These are phyloP conservation scores for Sinocyclocheilus anshuiensis DNA, from an alignment of 2,113 vertebrate genomes.

Conservation along the genomic window DNA sequence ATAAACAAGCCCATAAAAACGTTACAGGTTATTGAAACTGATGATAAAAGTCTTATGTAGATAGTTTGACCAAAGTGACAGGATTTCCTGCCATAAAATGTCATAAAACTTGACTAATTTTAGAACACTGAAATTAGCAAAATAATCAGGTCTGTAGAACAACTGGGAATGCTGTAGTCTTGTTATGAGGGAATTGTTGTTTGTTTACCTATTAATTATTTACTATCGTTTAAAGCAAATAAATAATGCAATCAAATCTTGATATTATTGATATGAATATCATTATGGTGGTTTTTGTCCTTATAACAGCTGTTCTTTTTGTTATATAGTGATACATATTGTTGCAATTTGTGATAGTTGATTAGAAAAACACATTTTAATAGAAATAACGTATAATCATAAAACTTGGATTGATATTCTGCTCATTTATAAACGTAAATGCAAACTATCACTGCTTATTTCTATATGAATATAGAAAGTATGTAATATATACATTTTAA, in stretches of 20 bases:
- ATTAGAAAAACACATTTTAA: not conserved
- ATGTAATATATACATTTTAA: not conserved
- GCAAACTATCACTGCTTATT: not conserved
- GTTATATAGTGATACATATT: not conserved
- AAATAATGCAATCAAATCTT: not conserved
- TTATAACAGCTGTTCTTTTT: not conserved
- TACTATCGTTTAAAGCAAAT: not conserved
- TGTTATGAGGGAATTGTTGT: not conserved
- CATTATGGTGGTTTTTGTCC: not conserved
- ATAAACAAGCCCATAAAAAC: constrained; percentile 23
- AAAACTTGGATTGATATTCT: not conserved
- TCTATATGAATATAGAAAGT: not conserved
- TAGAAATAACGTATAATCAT: not conserved
- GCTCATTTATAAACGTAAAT: not conserved
- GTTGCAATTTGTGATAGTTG: not conserved
- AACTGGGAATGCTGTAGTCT: not conserved
- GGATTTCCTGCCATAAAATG: not conserved
- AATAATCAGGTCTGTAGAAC: not conserved
- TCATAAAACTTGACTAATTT: not conserved
- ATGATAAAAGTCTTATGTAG: not conserved
- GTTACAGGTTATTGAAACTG: not conserved
- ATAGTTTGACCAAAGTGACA: not conserved
- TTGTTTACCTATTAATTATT: not conserved
- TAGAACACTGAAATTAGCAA: not conserved
- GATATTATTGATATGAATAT: not conserved